A percentile compares a stretch with the other conserved stretches of the same genome.
Conservation (phyloP, 2,113 vertebrate genomes). For the Spheniscus mendiculus region DNA sequence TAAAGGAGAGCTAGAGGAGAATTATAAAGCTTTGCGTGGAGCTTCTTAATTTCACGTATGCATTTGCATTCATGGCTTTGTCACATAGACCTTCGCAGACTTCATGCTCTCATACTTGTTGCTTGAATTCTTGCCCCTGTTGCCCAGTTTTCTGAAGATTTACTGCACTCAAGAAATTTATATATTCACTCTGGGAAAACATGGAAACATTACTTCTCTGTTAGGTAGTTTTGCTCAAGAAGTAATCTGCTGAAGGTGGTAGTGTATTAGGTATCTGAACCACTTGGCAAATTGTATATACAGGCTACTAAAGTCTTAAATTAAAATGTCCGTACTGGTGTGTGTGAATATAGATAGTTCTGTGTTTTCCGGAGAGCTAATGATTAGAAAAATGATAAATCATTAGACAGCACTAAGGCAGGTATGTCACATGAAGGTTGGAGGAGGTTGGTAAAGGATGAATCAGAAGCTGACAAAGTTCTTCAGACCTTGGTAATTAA, state of each 20-base stretch:
- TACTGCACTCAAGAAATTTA: neutral
- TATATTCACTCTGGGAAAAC: neutral
- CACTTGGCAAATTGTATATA: neutral
- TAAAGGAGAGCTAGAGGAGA: neutral
- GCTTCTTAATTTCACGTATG: neutral
- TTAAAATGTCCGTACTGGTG: neutral
- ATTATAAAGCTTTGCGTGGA: neutral
- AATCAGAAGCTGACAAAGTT: slow-evolving; percentile 34
- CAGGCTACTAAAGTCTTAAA: neutral
- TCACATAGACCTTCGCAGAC: neutral
- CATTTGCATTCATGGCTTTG: neutral
- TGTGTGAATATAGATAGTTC: neutral
- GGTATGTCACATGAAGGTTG: neutral
- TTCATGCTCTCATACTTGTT: neutral
- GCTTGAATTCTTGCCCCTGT: neutral
- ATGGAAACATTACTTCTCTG: neutral
- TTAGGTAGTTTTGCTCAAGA: neutral
- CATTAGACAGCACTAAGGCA: neutral
- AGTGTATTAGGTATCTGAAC: neutral
- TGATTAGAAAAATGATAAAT: neutral
- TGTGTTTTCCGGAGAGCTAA: neutral
- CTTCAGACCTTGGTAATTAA: slow-evolving; percentile 26
- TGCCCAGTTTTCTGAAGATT: neutral
- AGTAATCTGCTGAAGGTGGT: neutral
- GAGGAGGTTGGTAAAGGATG: neutral